Percentiles rank a stretch among this genome's conserved stretches.
Evolutionary conservation across 2,113 vertebrate genomes (phyloP).

Genomic region (Gyps fulvus): DNA sequence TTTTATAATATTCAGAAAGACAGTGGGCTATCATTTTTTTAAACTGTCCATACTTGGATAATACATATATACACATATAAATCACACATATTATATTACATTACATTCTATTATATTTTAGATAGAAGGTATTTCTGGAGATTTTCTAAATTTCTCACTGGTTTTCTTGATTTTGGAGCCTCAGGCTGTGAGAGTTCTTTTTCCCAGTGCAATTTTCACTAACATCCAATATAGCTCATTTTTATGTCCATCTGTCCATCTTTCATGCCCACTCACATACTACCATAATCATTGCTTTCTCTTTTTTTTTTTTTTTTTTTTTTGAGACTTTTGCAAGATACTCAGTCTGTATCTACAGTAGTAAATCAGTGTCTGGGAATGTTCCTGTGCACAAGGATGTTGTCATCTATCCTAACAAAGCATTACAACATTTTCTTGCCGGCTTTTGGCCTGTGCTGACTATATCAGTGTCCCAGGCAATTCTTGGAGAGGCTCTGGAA

Average conservation of each 20-base stretch:
- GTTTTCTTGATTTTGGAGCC: background rate
- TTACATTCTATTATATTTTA: background rate
- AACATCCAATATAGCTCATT: background rate
- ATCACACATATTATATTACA: background rate
- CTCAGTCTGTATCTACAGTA: background rate
- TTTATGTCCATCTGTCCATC: background rate
- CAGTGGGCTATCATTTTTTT: background rate
- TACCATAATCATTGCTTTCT: background rate
- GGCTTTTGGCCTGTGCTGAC: background rate
- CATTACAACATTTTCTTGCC: background rate
- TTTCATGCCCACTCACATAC: background rate
- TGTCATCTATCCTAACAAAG: background rate
- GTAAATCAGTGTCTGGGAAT: background rate
- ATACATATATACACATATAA: background rate
- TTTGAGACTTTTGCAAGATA: background rate
- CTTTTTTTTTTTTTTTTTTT: background rate
- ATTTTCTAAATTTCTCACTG: background rate
- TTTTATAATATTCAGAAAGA: background rate
- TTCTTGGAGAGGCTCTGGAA: constrained; percentile 45
- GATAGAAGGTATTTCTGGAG: background rate
- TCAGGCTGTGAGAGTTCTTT: background rate
- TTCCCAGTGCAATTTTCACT: background rate
- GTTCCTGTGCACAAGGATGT: background rate
- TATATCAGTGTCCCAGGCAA: background rate
- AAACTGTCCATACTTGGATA: background rate